Evolutionary conservation across 2,888 invertebrate species (phyloP).

Genomic region (Patella pellucida): DNA sequence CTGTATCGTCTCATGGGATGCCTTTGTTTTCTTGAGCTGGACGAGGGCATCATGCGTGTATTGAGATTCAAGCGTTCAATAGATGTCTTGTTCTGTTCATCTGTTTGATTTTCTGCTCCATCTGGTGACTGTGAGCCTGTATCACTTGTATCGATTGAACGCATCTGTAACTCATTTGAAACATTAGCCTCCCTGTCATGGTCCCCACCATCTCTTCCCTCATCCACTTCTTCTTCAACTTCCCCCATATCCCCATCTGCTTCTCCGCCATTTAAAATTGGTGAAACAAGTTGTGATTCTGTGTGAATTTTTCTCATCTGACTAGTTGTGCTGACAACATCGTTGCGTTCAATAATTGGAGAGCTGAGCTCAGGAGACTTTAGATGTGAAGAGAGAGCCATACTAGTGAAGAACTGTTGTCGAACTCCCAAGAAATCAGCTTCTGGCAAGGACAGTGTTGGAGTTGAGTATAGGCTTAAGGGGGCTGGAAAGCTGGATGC

Average conservation of each 20-base stretch:
- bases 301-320: conserved; percentile 55
- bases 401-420: conserved; percentile 22
- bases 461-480: conserved; percentile 37
- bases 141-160: conserved; percentile 57
- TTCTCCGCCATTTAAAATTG: conserved; percentile 35
- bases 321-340: conserved; percentile 37
- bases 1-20: conserved; percentile 61
- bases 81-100: conserved; percentile 33
- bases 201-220: conserved; percentile 2
- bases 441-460: conserved; percentile 28
- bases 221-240: conserved; percentile 29
- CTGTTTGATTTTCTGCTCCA: conserved; percentile 40
- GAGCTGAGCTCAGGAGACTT: conserved; percentile 31
- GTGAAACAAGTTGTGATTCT: conserved; percentile 49
- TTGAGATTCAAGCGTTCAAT: conserved; percentile 60
- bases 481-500: conserved; percentile 37
- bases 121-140: conserved; percentile 54
- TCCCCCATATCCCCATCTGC: conserved; percentile 28
- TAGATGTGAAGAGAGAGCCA: conserved; percentile 31
- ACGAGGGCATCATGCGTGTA: conserved; percentile 53
- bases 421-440: conserved; percentile 21
- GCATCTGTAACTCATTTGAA: conserved; percentile 19
- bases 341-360: conserved; percentile 29
- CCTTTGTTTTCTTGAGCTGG: conserved; percentile 60
- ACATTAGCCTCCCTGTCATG: conserved; percentile 18